A percentile compares a stretch with the other conserved stretches of the same genome.
These are phyloP conservation scores for Drosophila meridiana DNA, from an alignment of 2,888 invertebrate genomes.

Conservation along the genomic window DNA sequence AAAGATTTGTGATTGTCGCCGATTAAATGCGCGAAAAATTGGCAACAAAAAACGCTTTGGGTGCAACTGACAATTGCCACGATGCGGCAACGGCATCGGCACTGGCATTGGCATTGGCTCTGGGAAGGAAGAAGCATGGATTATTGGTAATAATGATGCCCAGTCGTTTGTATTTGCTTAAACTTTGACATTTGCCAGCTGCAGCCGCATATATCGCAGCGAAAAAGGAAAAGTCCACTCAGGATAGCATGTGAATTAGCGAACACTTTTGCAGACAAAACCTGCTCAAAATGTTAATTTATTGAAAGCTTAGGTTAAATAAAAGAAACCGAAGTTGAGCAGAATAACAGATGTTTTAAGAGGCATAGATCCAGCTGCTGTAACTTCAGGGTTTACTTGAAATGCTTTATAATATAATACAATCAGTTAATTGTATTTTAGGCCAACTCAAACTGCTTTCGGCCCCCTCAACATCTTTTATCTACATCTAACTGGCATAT, in stretches of 20 bases:
- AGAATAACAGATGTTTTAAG: neutral
- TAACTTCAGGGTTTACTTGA: too few relatives aligned
- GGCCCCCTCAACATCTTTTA: neutral
- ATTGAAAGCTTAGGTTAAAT: neutral
- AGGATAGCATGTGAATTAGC: slow-evolving; percentile 33
- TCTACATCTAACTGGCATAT: slow-evolving; percentile 22
- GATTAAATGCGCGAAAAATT: slow-evolving; percentile 75
- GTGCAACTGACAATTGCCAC: slow-evolving; percentile 66
- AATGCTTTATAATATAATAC: neutral
- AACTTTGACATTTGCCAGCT: slow-evolving; percentile 80
- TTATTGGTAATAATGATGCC: slow-evolving; percentile 55
- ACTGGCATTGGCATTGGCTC: neutral
- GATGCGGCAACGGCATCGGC: slow-evolving; percentile 23
- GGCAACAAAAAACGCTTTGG: slow-evolving; percentile 60
- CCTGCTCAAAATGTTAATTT: slow-evolving; percentile 3
- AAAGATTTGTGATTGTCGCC: slow-evolving; percentile 80
- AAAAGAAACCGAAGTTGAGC: neutral
- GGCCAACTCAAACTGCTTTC: neutral
- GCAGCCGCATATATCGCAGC: slow-evolving; percentile 57
- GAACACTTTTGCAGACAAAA: neutral
- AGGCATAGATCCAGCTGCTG: too few relatives aligned
- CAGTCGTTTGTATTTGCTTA: slow-evolving; percentile 71
- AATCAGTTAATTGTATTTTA: neutral
- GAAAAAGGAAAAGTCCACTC: slow-evolving; percentile 64
- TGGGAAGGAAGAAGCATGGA: slow-evolving; percentile 33